Conservation (phyloP, 2,888 invertebrate species). For the Eupithecia pulchellata region DNA sequence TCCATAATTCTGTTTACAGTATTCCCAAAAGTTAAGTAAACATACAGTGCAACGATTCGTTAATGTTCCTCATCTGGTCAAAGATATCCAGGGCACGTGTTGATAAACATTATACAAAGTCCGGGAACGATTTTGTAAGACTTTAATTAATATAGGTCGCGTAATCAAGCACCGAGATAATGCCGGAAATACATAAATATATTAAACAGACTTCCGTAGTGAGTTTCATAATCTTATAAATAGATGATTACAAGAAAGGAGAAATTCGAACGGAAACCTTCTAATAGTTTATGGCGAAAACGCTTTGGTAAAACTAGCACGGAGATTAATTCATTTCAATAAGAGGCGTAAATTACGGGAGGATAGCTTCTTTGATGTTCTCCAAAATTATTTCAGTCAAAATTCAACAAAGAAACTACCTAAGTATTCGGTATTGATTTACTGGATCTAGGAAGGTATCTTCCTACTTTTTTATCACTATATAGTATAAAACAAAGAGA, state of each 20-base stretch:
- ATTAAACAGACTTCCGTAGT: slow-evolving; percentile 32
- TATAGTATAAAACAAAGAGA: too few relatives aligned
- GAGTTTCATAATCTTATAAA: slow-evolving; percentile 12
- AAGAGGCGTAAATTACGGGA: background rate
- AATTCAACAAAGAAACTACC: background rate
- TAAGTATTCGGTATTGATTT: background rate
- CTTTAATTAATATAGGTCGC: slow-evolving; percentile 40
- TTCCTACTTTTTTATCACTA: too few relatives aligned
- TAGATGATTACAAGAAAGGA: background rate
- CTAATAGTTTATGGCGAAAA: background rate
- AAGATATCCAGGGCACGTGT: slow-evolving; percentile 59
- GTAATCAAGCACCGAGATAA: slow-evolving; percentile 43
- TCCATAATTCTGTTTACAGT: slow-evolving; percentile 68
- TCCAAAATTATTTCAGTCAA: background rate
- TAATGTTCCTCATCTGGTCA: slow-evolving; percentile 50
- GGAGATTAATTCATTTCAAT: background rate
- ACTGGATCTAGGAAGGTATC: background rate
- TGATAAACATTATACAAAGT: slow-evolving; percentile 58
- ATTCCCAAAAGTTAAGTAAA: slow-evolving; percentile 62
- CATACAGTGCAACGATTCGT: slow-evolving; percentile 55
- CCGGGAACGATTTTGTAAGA: slow-evolving; percentile 46
- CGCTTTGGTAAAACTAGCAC: background rate
- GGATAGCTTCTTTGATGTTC: background rate
- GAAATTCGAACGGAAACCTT: background rate
- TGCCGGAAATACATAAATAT: slow-evolving; percentile 39